phyloP scores from a whole-genome alignment of 2,797 vertebrate species.

The Garrulus glandarius region DNA sequence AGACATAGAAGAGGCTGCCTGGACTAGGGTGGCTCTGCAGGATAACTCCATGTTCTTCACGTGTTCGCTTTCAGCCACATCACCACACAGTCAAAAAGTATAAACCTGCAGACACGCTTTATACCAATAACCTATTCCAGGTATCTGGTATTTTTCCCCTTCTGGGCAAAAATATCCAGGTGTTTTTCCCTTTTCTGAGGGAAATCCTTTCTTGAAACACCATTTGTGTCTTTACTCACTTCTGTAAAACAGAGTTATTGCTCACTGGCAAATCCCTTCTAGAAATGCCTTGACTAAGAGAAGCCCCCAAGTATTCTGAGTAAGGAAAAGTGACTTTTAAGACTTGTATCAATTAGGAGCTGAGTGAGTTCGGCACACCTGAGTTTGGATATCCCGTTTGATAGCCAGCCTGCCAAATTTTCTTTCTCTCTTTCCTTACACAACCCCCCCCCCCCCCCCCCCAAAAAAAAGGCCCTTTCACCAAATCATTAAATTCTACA shows the following conservation, averaged over 20 bases:
- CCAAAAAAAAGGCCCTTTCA: conserved; percentile 74
- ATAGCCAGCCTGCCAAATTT: conserved; percentile 69
- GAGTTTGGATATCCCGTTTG: conserved; percentile 21
- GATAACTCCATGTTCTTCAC: neutral
- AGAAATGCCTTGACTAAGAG: neutral
- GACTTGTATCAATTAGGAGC: conserved; percentile 3
- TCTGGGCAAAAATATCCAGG: neutral
- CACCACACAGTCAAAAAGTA: neutral
- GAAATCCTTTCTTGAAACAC: neutral
- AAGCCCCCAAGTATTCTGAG: neutral
- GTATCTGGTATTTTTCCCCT: neutral
- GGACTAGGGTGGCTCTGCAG: neutral
- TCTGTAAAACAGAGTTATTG: neutral
- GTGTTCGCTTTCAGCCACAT: neutral
- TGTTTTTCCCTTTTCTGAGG: neutral
- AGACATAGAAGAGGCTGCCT: conserved; percentile 62
- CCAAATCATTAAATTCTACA: conserved; percentile 83
- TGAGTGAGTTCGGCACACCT: conserved; percentile 17
- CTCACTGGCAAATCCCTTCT: neutral
- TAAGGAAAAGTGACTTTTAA: neutral
- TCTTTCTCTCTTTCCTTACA: conserved; percentile 54
- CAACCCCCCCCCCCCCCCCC: neutral
- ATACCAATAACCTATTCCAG: neutral
- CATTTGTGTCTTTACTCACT: accelerated
- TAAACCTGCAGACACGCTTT: neutral